These are phyloP conservation scores for Anomalospiza imberbis DNA, from an alignment of 2,797 vertebrate genomes.

Conservation along the genomic window DNA sequence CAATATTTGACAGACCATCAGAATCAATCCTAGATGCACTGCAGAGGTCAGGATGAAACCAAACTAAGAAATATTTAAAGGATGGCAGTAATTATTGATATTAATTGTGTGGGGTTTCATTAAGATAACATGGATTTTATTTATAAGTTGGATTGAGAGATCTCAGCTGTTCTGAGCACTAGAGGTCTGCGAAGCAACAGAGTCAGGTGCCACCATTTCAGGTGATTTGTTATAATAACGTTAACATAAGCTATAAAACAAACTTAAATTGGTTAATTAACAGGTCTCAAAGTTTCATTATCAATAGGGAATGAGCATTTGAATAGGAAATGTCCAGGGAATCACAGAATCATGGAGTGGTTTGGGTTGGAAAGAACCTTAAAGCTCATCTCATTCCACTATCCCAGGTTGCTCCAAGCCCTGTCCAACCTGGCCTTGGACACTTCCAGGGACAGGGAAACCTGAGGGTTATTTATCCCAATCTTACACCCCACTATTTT, in stretches of 20 bases:
- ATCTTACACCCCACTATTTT: background rate
- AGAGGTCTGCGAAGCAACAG: background rate
- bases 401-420: background rate
- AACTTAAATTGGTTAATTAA: background rate
- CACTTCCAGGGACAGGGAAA: background rate
- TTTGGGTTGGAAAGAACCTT: background rate
- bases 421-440: background rate
- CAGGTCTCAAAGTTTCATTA: background rate
- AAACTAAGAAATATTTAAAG: background rate
- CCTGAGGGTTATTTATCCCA: background rate
- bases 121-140: background rate
- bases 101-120: background rate
- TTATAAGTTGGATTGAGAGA: background rate
- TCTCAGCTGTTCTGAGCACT: background rate
- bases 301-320: background rate
- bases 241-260: background rate
- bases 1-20: background rate
- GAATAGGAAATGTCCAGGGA: background rate
- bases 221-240: background rate
- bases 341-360: background rate
- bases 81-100: background rate
- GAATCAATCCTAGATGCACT: background rate
- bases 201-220: background rate
- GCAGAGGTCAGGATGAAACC: background rate
- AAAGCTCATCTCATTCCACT: background rate